A percentile compares a stretch with the other conserved stretches of the same genome.
phyloP scores from a whole-genome alignment of 2,888 invertebrate species.

The Ectemnius lituratus region DNA sequence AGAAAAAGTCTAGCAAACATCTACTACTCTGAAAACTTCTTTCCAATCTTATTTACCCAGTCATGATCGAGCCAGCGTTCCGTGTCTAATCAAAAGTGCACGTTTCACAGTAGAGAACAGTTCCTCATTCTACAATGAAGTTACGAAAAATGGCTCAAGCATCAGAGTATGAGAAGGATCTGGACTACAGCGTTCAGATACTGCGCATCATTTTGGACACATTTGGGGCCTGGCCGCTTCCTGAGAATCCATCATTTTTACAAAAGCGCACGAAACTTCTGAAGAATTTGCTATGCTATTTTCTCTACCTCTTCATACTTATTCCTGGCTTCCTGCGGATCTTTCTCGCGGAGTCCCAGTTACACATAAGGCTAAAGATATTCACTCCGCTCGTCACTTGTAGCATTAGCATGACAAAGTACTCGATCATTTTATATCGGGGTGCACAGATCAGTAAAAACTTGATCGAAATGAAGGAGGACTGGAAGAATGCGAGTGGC shows the following conservation, averaged over 20 bases:
- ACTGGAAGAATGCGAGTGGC: neutral
- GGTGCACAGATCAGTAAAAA: neutral
- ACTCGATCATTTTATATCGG: neutral
- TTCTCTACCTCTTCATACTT: neutral
- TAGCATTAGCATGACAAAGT: neutral
- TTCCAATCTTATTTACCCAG: no score
- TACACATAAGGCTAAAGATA: neutral
- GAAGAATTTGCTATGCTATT: neutral
- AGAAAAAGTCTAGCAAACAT: no score
- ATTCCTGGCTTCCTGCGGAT: neutral
- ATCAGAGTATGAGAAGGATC: neutral
- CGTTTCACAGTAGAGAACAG: no score
- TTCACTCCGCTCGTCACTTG: neutral
- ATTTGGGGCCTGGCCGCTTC: neutral
- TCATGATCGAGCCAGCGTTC: no score
- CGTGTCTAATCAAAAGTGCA: no score
- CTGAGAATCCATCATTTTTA: neutral
- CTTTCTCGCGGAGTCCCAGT: neutral
- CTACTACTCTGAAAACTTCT: no score
- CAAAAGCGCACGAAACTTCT: neutral
- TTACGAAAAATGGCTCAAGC: neutral
- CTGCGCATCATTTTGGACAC: neutral
- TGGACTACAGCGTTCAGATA: neutral
- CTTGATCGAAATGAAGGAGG: neutral
- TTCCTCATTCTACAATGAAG: no score